phyloP scores from a whole-genome alignment of 2,113 vertebrate species.

The Pedetes capensis region DNA sequence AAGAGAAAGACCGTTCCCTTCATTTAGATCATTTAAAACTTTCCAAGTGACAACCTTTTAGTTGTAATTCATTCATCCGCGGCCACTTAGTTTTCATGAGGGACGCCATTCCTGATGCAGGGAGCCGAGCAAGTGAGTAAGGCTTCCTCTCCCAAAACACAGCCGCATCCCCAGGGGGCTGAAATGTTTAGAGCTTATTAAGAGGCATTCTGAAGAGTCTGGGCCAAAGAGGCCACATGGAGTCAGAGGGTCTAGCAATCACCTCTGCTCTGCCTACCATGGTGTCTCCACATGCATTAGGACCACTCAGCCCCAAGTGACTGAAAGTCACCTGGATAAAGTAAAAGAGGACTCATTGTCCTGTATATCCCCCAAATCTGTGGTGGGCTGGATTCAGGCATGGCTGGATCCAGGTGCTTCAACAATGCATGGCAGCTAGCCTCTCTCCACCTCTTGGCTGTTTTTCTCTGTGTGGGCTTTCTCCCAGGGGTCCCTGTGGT shows the following conservation, averaged over 20 bases:
- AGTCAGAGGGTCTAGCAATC: fast-evolving
- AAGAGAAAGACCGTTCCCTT: constrained; percentile 75
- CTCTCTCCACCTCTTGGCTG: fast-evolving
- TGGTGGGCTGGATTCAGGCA: not conserved
- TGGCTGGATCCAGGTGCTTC: not conserved
- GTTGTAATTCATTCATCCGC: constrained; percentile 73
- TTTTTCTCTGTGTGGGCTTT: not conserved
- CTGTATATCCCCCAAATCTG: not conserved
- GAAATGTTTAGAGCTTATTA: fast-evolving
- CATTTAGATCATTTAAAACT: constrained; percentile 81
- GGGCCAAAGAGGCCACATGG: not conserved
- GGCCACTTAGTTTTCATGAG: not conserved
- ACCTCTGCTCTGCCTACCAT: fast-evolving
- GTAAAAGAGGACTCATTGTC: not conserved
- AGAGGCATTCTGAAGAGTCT: fast-evolving
- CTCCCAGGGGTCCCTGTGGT: not conserved
- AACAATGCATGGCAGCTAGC: fast-evolving
- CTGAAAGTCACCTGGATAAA: not conserved
- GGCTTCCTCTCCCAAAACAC: not conserved
- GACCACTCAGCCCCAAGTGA: not conserved
- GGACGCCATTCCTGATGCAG: constrained; percentile 32
- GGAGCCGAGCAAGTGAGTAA: not conserved
- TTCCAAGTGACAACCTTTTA: constrained; percentile 77
- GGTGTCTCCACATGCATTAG: not conserved
- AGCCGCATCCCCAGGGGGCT: not conserved